Evolutionary conservation across 2,888 invertebrate genomes (phyloP).

Genomic region (Drosophila subsilvestris): DNA sequence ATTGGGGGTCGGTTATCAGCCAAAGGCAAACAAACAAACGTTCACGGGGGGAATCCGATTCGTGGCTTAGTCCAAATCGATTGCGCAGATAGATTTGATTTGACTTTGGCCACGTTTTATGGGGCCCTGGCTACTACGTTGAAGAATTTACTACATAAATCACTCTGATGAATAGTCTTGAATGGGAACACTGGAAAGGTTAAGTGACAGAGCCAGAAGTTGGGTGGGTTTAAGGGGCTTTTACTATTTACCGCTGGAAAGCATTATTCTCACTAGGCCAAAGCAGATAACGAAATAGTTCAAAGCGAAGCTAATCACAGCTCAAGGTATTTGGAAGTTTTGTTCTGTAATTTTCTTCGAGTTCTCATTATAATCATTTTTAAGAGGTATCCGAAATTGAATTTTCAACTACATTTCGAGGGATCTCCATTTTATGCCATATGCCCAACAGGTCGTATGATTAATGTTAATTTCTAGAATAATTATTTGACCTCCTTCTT

Average conservation of each 20-base stretch:
- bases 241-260: neutral
- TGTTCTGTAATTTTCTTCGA: too few relatives aligned
- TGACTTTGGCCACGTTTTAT: slow-evolving; percentile 22
- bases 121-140: neutral
- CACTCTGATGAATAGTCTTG: slow-evolving; percentile 24
- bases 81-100: slow-evolving; percentile 19
- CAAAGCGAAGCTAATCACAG: neutral
- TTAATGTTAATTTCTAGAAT: neutral
- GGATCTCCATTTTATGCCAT: neutral
- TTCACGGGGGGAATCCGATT: slow-evolving; percentile 27
- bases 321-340: neutral
- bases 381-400: too few relatives aligned
- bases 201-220: neutral
- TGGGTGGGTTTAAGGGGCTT: neutral
- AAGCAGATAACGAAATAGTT: neutral
- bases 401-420: too few relatives aligned
- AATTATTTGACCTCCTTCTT: neutral
- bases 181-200: neutral
- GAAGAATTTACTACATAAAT: slow-evolving; percentile 16
- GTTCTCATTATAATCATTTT: too few relatives aligned
- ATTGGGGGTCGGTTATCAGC: slow-evolving; percentile 53
- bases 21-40: slow-evolving; percentile 12
- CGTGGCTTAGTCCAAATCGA: slow-evolving; percentile 17
- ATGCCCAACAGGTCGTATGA: slow-evolving; percentile 5
- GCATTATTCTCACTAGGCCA: neutral